A percentile compares a stretch with the other conserved stretches of the same genome.
Conservation (phyloP, 2,888 invertebrate species). For the Elysia crispata region DNA sequence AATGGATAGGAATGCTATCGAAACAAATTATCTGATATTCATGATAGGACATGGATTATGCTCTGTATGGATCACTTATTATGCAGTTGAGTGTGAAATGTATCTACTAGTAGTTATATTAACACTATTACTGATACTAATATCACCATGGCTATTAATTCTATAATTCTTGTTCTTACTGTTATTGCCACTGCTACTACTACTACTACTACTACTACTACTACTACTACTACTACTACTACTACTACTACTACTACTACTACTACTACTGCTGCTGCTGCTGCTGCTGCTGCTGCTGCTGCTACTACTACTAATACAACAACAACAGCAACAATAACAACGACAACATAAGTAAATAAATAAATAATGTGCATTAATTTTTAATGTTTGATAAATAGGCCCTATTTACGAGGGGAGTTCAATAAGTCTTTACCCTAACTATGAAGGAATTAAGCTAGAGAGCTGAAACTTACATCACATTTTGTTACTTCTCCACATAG, state of each 20-base stretch:
- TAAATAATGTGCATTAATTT: too few relatives aligned
- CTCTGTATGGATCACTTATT: neutral
- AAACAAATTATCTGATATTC: too few relatives aligned
- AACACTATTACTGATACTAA: constrained; percentile 13
- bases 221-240: constrained; percentile 6
- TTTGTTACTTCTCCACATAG: too few relatives aligned
- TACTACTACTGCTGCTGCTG: constrained; percentile 16
- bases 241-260: constrained; percentile 2
- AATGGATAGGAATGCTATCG: too few relatives aligned
- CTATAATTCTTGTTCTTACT: constrained; percentile 6
- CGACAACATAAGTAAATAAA: neutral
- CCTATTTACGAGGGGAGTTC: too few relatives aligned
- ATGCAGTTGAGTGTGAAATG: neutral
- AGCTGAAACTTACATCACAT: too few relatives aligned
- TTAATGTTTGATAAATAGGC: too few relatives aligned
- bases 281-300: neutral
- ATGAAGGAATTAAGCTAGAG: too few relatives aligned
- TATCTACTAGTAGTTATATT: constrained; percentile 6
- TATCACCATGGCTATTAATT: neutral
- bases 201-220: constrained; percentile 1
- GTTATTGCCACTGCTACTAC: neutral
- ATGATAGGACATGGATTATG: too few relatives aligned
- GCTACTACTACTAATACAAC: too few relatives aligned
- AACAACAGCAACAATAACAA: too few relatives aligned
- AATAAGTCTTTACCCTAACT: too few relatives aligned